Evolutionary conservation across 2,797 vertebrate genomes (phyloP), one percentile per base, ranked within the genome.

Genomic region (Chromis chromis): DNA sequence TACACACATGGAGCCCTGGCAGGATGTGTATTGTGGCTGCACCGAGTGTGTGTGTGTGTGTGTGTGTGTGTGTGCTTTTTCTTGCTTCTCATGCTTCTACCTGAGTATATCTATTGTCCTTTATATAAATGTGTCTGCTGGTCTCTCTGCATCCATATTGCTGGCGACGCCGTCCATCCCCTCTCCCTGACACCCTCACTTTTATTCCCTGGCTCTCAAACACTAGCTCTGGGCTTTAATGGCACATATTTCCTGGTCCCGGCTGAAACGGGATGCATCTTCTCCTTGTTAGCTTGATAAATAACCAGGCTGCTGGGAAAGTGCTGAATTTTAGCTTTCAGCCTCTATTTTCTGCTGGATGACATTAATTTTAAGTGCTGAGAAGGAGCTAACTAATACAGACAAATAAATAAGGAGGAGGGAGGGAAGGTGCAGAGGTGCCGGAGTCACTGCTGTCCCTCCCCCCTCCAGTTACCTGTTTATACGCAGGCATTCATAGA

Each of bases 261-360:
- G 92, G 93, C 94, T 95, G 96, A 96, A 93, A 91, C 92, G 66
- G 92, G 91, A 93, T 92, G 93, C 92, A 93, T 94, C 96, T 95
- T 95, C 96, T 92, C 95, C 97, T 98, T 98, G 96, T 98, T 99
- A 98, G 96, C 96, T 98, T 99, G 98, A 98, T 98, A 98, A 98
- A 99, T 98, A 99, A 97, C 97, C 95, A 91, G 94, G 95, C 96
- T 96, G 96, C 95, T 80, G 95, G 94, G 96, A 98, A 97, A 97
- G 94, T 96, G 96, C 96, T 96, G 96, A 96, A 96, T 97, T 98
- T 98, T 96, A 97, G 96, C 96, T 96, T 96, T 94, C 94, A 94
- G 90, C 95, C 96, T 96, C 96, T 97, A 96, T 97, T 97, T 98
- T 97, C 95, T 96, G 94, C 96, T 94, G 95, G 95, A 96, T 95